Percentiles rank a stretch among this genome's conserved stretches.
These are phyloP conservation scores for Leptura quadrifasciata DNA, from an alignment of 2,888 invertebrate genomes.

Conservation along the genomic window DNA sequence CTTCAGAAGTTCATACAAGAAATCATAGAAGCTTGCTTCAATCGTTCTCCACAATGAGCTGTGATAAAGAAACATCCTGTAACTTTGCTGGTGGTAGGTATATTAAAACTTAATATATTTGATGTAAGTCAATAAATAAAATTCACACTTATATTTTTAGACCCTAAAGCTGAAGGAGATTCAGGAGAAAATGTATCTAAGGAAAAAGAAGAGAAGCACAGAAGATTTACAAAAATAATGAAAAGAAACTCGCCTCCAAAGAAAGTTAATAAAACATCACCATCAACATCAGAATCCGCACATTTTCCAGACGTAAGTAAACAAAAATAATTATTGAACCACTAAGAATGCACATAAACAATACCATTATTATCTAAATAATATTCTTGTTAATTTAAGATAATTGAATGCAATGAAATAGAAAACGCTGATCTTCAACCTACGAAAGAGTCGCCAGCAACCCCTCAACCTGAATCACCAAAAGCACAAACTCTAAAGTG, in stretches of 20 bases:
- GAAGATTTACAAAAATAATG: background rate
- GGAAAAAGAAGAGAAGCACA: background rate
- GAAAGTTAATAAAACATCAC: constrained; percentile 21
- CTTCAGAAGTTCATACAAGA: constrained; percentile 33
- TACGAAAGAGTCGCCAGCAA: background rate
- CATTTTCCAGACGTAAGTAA: constrained; percentile 28
- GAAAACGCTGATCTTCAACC: constrained; percentile 10
- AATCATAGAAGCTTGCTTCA: constrained; percentile 46
- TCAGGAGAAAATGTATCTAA: background rate
- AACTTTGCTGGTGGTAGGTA: constrained; percentile 44
- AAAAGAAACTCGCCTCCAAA: background rate
- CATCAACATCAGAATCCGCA: constrained; percentile 7
- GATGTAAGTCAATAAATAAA: background rate
- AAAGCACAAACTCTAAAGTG: constrained; percentile 54
- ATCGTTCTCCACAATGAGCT: constrained; percentile 46
- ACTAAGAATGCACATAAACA: too few relatives aligned
- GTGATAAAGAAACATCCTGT: constrained; percentile 51
- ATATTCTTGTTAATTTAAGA: constrained; percentile 24
- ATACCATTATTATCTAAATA: background rate
- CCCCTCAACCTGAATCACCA: background rate
- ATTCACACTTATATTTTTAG: background rate
- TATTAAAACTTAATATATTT: background rate
- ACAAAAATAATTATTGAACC: background rate
- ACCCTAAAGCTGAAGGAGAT: background rate
- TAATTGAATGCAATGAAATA: background rate